These are phyloP conservation scores for Drosophila auraria DNA, from an alignment of 1,140 invertebrate species.

Conservation along the genomic window DNA sequence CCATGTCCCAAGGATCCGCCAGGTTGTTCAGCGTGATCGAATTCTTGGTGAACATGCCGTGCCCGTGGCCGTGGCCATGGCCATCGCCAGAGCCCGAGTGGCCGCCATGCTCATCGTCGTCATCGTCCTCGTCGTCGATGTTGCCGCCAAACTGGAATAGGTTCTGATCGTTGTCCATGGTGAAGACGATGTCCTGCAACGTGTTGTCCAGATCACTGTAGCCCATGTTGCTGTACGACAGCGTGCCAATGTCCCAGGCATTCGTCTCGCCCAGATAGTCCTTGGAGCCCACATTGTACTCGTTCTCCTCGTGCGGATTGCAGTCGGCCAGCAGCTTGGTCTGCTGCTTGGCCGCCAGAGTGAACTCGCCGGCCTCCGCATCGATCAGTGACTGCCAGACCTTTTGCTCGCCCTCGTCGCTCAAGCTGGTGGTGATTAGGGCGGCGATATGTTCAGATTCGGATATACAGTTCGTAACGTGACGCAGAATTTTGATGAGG, in stretches of 20 bases:
- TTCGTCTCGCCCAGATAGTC: conserved; percentile 62
- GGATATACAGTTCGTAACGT: conserved; percentile 77
- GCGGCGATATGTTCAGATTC: conserved; percentile 84
- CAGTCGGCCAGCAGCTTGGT: conserved; percentile 75
- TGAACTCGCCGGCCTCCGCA: conserved; percentile 73
- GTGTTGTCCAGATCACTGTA: conserved; percentile 65
- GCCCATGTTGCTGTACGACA: conserved; percentile 59
- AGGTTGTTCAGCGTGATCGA: conserved; percentile 64
- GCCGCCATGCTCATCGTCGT: conserved; percentile 68
- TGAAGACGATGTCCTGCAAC: conserved; percentile 73
- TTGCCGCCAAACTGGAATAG: conserved; percentile 71
- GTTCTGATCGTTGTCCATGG: conserved; percentile 72
- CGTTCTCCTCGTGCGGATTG: conserved; percentile 74
- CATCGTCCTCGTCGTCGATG: conserved; percentile 77
- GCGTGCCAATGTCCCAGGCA: conserved; percentile 56
- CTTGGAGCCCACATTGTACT: conserved; percentile 61
- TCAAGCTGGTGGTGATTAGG: conserved; percentile 73
- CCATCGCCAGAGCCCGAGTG: conserved; percentile 45
- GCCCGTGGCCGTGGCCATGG: conserved; percentile 43
- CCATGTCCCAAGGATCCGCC: conserved; percentile 75
- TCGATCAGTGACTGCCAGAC: conserved; percentile 77
- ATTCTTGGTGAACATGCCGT: conserved; percentile 67
- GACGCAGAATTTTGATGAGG: conserved; percentile 88
- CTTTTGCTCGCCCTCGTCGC: conserved; percentile 61
- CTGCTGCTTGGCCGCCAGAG: conserved; percentile 68